phyloP scores from a whole-genome alignment of 2,888 invertebrate species.

The Cremastinae sp. region DNA sequence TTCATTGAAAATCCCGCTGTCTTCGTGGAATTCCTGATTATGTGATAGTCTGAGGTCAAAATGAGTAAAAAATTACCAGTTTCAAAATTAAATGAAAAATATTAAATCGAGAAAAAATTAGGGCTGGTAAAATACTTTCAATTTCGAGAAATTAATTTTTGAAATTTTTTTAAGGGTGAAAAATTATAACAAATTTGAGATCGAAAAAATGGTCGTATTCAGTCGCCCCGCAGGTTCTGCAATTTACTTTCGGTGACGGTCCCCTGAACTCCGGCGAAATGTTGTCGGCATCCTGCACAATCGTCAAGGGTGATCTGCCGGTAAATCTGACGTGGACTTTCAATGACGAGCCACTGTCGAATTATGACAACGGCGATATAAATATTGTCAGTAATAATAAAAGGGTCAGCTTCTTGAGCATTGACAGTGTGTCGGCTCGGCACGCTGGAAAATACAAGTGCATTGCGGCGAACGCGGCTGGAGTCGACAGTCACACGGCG shows the following conservation, averaged over 20 bases:
- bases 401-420: slow-evolving; percentile 85
- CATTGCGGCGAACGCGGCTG: slow-evolving; percentile 85
- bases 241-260: slow-evolving; percentile 82
- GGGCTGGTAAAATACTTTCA: too few relatives aligned
- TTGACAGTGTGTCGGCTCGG: slow-evolving; percentile 84
- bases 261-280: slow-evolving; percentile 82
- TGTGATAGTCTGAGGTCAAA: too few relatives aligned
- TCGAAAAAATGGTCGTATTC: slow-evolving; percentile 58
- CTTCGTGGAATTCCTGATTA: neutral
- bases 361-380: slow-evolving; percentile 82
- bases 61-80: too few relatives aligned
- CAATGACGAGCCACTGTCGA: slow-evolving; percentile 82
- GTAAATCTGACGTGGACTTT: slow-evolving; percentile 89
- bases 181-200: neutral
- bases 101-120: too few relatives aligned
- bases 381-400: slow-evolving; percentile 85
- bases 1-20: slow-evolving; percentile 19
- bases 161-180: neutral
- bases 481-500: slow-evolving; percentile 84
- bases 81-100: too few relatives aligned
- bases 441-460: slow-evolving; percentile 88
- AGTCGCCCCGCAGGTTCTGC: slow-evolving; percentile 84
- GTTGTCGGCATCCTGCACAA: slow-evolving; percentile 83
- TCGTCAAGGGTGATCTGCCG: slow-evolving; percentile 84
- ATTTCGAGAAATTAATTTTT: too few relatives aligned